Conservation (phyloP, 2,113 vertebrate genomes). For the Neogale vison region DNA sequence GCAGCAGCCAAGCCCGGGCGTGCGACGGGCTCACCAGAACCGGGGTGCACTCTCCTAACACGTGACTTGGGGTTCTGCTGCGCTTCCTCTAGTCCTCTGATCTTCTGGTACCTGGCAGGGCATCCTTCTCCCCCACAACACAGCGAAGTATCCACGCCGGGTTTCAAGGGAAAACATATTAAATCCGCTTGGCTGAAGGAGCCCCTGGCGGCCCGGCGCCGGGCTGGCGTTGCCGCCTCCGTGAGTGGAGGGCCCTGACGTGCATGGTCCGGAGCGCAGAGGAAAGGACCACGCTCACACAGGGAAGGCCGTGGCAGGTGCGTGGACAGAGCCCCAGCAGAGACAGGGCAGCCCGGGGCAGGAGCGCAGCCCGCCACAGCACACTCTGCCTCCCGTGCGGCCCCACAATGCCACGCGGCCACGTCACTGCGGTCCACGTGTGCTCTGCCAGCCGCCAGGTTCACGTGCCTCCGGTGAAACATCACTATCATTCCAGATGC, state of each 20-base stretch:
- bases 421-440: fast-evolving
- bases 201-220: background rate
- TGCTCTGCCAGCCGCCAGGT: background rate
- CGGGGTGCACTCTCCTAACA: fast-evolving
- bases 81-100: background rate
- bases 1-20: background rate
- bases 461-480: fast-evolving
- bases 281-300: fast-evolving
- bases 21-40: fast-evolving
- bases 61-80: fast-evolving
- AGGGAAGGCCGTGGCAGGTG: background rate
- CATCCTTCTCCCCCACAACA: background rate
- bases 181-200: background rate
- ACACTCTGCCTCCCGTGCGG: fast-evolving
- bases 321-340: background rate
- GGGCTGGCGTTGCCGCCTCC: background rate
- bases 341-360: fast-evolving
- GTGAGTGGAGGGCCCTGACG: background rate
- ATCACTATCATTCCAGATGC: fast-evolving
- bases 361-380: fast-evolving
- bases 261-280: fast-evolving
- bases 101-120: too few species aligned
- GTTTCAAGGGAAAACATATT: too few species aligned
- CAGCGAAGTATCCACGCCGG: background rate
- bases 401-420: fast-evolving